Evolutionary conservation across 2,113 vertebrate species (phyloP).

Genomic region (Silurus meridionalis): DNA sequence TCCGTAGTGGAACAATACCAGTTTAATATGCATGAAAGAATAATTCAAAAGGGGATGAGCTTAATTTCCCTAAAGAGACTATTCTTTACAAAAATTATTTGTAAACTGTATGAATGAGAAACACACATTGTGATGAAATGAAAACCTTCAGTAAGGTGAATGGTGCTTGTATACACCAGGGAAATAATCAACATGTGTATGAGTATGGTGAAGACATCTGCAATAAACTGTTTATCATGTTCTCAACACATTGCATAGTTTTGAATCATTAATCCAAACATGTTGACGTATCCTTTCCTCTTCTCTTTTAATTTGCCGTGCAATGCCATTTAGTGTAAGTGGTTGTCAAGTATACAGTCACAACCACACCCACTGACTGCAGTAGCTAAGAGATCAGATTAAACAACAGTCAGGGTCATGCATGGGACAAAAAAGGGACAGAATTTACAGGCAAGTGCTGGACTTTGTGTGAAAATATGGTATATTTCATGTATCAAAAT

Average conservation of each 20-base stretch:
- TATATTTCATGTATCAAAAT: background rate
- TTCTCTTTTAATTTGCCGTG: conserved; percentile 7
- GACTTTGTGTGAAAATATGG: background rate
- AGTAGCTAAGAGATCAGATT: conserved; percentile 67
- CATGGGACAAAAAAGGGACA: background rate
- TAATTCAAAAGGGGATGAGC: conserved; percentile 7
- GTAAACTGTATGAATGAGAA: background rate
- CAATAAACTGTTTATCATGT: background rate
- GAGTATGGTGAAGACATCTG: conserved; percentile 2
- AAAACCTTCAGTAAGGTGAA: conserved; percentile 1
- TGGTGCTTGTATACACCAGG: background rate
- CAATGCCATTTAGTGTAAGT: background rate
- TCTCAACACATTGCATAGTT: background rate
- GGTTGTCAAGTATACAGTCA: conserved; percentile 53
- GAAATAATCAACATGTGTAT: background rate
- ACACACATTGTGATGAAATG: conserved; percentile 10
- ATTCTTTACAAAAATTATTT: background rate
- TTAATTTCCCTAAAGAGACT: conserved; percentile 13
- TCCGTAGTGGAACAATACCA: background rate
- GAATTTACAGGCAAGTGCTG: conserved; percentile 35
- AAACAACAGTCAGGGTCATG: conserved; percentile 58
- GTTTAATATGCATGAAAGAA: background rate
- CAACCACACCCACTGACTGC: conserved; percentile 51
- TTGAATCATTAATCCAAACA: conserved; percentile 2
- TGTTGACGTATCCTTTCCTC: conserved; percentile 1